phyloP scores from a whole-genome alignment of 2,113 vertebrate species.

The Corythoichthys haematopterus region DNA sequence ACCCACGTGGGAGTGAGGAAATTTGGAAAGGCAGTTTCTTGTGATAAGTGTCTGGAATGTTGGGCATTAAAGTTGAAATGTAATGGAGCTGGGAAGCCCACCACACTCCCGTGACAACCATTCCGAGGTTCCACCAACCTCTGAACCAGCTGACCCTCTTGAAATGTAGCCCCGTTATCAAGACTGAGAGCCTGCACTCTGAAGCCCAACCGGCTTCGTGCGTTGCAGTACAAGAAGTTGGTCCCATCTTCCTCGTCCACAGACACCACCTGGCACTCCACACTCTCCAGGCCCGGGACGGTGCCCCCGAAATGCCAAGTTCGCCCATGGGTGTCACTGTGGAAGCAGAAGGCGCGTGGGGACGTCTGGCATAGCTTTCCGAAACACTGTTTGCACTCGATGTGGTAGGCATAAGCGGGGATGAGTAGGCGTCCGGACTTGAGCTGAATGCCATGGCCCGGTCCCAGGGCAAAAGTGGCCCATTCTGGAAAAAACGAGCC shows the following conservation, averaged over 20 bases:
- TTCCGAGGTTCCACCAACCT: conserved; percentile 78
- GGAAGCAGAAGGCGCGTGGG: conserved; percentile 84
- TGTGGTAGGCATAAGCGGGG: conserved; percentile 88
- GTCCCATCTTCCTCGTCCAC: conserved; percentile 80
- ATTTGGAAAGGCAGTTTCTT: conserved; percentile 6
- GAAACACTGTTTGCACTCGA: conserved; percentile 84
- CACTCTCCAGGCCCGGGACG: conserved; percentile 79
- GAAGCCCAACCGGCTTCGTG: conserved; percentile 83
- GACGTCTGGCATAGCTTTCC: conserved; percentile 84
- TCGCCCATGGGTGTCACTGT: conserved; percentile 85
- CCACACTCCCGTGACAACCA: conserved; percentile 87
- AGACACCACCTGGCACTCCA: conserved; percentile 89
- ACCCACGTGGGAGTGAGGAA: conserved; percentile 82
- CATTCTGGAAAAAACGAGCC: conserved; percentile 72
- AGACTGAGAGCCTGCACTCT: conserved; percentile 86
- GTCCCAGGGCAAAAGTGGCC: conserved; percentile 91
- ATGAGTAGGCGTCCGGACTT: conserved; percentile 84
- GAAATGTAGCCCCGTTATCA: conserved; percentile 79
- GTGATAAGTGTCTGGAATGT: conserved; percentile 17
- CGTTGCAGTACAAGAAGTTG: conserved; percentile 84
- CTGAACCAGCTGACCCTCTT: conserved; percentile 80
- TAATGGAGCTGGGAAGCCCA: conserved; percentile 83
- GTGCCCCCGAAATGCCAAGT: conserved; percentile 81
- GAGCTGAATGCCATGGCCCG: conserved; percentile 88
- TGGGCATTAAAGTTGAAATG: neutral